These are phyloP conservation scores for Brachionus koreanus DNA, from an alignment of 1,140 invertebrate species.

Conservation along the genomic window DNA sequence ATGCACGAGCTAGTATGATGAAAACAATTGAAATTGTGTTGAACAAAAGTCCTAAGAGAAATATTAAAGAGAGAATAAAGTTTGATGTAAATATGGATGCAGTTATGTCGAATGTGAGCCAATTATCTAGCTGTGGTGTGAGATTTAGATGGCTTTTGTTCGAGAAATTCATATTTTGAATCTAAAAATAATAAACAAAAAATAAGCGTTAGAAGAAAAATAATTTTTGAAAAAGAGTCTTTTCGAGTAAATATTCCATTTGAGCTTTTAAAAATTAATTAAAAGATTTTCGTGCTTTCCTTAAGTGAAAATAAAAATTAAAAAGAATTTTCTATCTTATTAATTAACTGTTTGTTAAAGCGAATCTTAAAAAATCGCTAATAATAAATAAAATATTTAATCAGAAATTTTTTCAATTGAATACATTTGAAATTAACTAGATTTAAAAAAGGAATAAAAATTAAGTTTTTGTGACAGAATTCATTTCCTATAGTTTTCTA, in stretches of 20 bases:
- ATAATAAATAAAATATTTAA: neutral
- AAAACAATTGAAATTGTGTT: constrained; percentile 6
- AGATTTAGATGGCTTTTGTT: neutral
- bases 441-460: neutral
- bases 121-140: neutral
- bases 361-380: neutral
- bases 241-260: neutral
- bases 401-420: neutral
- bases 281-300: neutral
- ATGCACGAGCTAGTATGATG: neutral
- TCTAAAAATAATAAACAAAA: neutral
- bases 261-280: neutral
- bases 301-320: neutral
- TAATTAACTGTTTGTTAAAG: neutral
- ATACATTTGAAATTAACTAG: neutral
- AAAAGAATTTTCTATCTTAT: neutral
- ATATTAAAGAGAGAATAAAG: neutral
- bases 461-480: neutral
- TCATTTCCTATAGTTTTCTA: neutral
- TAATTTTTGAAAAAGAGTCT: neutral
- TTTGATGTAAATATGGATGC: neutral
- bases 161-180: neutral
- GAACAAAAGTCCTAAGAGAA: neutral
- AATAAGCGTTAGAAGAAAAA: neutral
- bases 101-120: neutral